Percentiles rank a stretch among this genome's conserved stretches.
These are phyloP conservation scores for Procambarus virginalis DNA, from an alignment of 1,140 invertebrate species.

Conservation along the genomic window DNA sequence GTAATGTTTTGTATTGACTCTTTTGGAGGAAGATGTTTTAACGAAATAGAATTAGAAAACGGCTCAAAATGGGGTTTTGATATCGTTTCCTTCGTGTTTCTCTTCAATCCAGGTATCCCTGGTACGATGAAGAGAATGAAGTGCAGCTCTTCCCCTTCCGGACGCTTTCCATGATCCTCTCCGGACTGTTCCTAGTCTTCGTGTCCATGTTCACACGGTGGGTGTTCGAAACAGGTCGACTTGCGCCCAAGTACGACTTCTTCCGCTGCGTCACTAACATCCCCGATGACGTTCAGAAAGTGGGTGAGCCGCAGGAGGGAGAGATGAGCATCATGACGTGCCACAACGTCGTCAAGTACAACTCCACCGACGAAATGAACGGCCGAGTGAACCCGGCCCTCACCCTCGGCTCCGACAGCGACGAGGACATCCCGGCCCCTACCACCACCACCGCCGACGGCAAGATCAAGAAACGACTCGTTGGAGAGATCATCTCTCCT, in stretches of 20 bases:
- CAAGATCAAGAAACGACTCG: slow-evolving; percentile 67
- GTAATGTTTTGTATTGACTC: no score
- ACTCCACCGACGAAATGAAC: slow-evolving; percentile 87
- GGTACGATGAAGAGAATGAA: slow-evolving; percentile 76
- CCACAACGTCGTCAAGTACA: slow-evolving; percentile 80
- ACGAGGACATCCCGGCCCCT: slow-evolving; percentile 68
- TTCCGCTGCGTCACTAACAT: slow-evolving; percentile 98
- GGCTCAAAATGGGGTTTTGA: no score
- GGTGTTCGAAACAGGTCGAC: slow-evolving; percentile 86
- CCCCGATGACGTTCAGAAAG: slow-evolving; percentile 80
- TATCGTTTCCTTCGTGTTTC: no score
- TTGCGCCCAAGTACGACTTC: slow-evolving; percentile 91
- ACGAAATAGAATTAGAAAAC: no score
- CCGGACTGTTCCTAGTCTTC: slow-evolving; percentile 73
- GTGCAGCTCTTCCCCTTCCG: slow-evolving; percentile 88
- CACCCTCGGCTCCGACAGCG: slow-evolving; percentile 89
- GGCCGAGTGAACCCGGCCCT: slow-evolving; percentile 97
- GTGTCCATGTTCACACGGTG: slow-evolving; percentile 74
- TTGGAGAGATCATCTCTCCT: slow-evolving; percentile 69
- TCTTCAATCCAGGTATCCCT: slow-evolving; percentile 69
- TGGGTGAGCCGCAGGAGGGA: slow-evolving; percentile 79
- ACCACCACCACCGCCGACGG: slow-evolving; percentile 66
- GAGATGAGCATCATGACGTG: slow-evolving; percentile 79
- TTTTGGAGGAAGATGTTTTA: no score
- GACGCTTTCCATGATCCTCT: slow-evolving; percentile 91